These are phyloP conservation scores for Caenorhabditis sp. DNA, from an alignment of 2,888 invertebrate species.

Conservation along the genomic window DNA sequence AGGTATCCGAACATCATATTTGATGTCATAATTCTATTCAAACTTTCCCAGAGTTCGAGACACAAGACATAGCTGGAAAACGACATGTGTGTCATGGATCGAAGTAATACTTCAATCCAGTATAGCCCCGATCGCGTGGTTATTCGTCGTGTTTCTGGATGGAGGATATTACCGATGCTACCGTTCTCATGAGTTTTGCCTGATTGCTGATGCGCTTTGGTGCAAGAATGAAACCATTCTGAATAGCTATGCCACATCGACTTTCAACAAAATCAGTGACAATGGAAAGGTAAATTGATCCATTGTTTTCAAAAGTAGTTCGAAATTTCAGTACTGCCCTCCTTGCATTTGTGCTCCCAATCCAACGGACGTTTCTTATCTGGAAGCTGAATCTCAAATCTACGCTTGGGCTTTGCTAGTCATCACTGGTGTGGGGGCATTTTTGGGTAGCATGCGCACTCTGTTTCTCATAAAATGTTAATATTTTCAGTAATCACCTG, in stretches of 20 bases:
- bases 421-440: conserved; percentile 67
- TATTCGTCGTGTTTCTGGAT: conserved; percentile 79
- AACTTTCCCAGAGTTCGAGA: conserved; percentile 64
- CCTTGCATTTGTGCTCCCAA: conserved; percentile 75
- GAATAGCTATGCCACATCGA: conserved; percentile 53
- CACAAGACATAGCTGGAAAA: conserved; percentile 75
- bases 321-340: conserved; percentile 75
- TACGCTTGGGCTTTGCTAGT: conserved; percentile 77
- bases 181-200: conserved; percentile 74
- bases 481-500: conserved; percentile 72
- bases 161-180: conserved; percentile 79
- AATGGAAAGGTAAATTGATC: conserved; percentile 63
- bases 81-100: conserved; percentile 76
- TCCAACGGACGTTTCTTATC: conserved; percentile 67
- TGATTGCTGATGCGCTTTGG: conserved; percentile 55
- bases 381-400: conserved; percentile 78
- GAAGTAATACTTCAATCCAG: conserved; percentile 74
- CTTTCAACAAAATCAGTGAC: conserved; percentile 67
- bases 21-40: too few species aligned
- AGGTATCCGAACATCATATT: too few species aligned
- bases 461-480: not conserved
- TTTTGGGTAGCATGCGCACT: conserved; percentile 63
- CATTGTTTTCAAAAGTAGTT: not conserved
- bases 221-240: conserved; percentile 72
- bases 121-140: conserved; percentile 79